A percentile compares a stretch with the other conserved stretches of the same genome.
Evolutionary conservation across 2,888 invertebrate species (phyloP).

Genomic region (Alviniconcha strummeri): DNA sequence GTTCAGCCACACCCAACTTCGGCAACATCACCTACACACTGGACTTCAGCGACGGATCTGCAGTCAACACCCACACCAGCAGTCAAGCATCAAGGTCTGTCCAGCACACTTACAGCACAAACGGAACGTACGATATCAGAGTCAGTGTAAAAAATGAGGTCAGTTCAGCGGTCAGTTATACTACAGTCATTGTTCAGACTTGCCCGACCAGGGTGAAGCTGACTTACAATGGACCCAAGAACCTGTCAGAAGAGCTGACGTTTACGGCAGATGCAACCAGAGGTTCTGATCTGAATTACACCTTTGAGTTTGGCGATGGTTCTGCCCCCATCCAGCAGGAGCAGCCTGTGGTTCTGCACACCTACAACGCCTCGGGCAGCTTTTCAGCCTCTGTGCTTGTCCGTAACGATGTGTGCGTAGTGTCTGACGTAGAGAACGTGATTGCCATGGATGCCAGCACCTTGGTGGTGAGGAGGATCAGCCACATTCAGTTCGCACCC

Average conservation of each 20-base stretch:
- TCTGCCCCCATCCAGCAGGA: neutral
- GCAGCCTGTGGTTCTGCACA: constrained; percentile 5
- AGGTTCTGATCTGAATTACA: constrained; percentile 46
- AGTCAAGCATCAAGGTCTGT: neutral
- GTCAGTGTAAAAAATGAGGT: constrained; percentile 49
- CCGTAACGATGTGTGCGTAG: constrained; percentile 51
- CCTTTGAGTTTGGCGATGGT: constrained; percentile 47
- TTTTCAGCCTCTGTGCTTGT: constrained; percentile 48
- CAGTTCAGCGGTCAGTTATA: constrained; percentile 36
- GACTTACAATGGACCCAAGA: constrained; percentile 45
- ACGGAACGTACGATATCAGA: constrained; percentile 42
- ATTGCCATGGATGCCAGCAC: constrained; percentile 39
- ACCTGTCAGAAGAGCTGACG: constrained; percentile 37
- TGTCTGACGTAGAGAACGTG: constrained; percentile 8
- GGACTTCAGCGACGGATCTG: neutral
- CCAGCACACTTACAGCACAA: constrained; percentile 1
- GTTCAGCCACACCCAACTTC: neutral
- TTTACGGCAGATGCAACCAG: constrained; percentile 40
- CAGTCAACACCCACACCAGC: neutral
- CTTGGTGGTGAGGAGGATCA: constrained; percentile 32
- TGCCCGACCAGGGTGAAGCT: constrained; percentile 46
- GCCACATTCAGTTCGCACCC: neutral
- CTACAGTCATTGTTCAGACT: constrained; percentile 45
- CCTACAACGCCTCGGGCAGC: constrained; percentile 46
- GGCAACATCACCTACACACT: constrained; percentile 32